Percentiles rank a stretch among this genome's conserved stretches.
These are phyloP conservation scores for Ceyx melanurus DNA, from an alignment of 2,113 vertebrate species.

Conservation along the genomic window DNA sequence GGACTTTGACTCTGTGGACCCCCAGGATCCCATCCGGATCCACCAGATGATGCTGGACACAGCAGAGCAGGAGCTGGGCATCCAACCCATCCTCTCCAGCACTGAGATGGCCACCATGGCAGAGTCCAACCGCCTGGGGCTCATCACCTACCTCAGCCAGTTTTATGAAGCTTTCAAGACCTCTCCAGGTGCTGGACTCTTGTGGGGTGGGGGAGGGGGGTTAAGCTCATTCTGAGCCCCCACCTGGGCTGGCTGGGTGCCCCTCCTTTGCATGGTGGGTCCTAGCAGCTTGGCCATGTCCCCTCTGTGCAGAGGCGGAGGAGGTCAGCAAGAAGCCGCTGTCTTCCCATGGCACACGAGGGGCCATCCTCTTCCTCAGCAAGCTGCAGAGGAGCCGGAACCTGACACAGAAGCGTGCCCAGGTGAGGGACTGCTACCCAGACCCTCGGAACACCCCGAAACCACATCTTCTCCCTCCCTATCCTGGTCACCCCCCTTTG, in stretches of 20 bases:
- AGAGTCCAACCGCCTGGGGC: slow-evolving; percentile 82
- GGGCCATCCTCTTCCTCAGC: slow-evolving; percentile 87
- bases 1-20: slow-evolving; percentile 78
- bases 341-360: slow-evolving; percentile 65
- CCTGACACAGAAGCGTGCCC: slow-evolving; percentile 73
- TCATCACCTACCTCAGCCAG: slow-evolving; percentile 93
- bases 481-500: background rate
- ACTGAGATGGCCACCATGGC: slow-evolving; percentile 74
- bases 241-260: background rate
- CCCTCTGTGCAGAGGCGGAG: slow-evolving; percentile 49
- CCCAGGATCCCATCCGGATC: slow-evolving; percentile 65
- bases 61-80: slow-evolving; percentile 87
- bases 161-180: slow-evolving; percentile 80
- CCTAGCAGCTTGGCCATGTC: background rate
- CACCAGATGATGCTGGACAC: slow-evolving; percentile 80
- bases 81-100: slow-evolving; percentile 85
- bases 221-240: background rate
- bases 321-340: slow-evolving; percentile 48
- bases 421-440: slow-evolving; percentile 40
- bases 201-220: too few species aligned
- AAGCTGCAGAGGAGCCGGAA: slow-evolving; percentile 86
- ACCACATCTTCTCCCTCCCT: background rate
- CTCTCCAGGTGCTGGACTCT: slow-evolving; percentile 2
- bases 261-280: background rate
- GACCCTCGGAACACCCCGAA: background rate